Evolutionary conservation across 2,113 vertebrate species (phyloP).

Genomic region (Ornithorhynchus anatinus): DNA sequence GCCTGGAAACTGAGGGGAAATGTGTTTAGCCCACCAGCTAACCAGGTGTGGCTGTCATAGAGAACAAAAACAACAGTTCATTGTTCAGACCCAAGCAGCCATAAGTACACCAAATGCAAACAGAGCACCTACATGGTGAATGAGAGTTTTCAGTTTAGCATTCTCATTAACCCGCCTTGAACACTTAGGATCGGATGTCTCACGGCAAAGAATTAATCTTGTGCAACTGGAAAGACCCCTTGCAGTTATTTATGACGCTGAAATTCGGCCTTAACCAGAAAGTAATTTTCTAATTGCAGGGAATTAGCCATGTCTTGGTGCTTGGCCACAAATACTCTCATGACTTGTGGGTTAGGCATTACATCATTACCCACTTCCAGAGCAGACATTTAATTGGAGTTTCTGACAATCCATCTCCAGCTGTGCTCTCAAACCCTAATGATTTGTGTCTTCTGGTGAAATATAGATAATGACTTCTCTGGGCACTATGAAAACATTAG

Average conservation of each 20-base stretch:
- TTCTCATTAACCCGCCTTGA: slow-evolving; percentile 57
- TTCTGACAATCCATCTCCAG: neutral
- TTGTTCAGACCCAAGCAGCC: slow-evolving; percentile 42
- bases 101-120: slow-evolving; percentile 70
- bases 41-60: slow-evolving; percentile 35
- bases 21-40: slow-evolving; percentile 10
- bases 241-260: neutral
- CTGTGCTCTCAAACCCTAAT: neutral
- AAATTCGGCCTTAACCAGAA: neutral
- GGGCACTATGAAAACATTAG: slow-evolving; percentile 26
- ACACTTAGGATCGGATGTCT: slow-evolving; percentile 34
- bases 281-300: slow-evolving; percentile 30
- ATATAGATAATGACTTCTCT: slow-evolving; percentile 13
- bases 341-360: slow-evolving; percentile 9
- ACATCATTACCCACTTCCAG: neutral
- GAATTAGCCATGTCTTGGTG: slow-evolving; percentile 39
- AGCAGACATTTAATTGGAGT: slow-evolving; percentile 15
- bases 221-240: neutral
- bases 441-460: neutral
- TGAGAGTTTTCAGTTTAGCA: slow-evolving; percentile 50
- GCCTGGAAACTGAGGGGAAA: slow-evolving; percentile 11
- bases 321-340: slow-evolving; percentile 30
- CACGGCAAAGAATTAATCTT: slow-evolving; percentile 24
- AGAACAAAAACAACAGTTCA: slow-evolving; percentile 39
- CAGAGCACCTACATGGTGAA: slow-evolving; percentile 47